phyloP scores from a whole-genome alignment of 1,140 invertebrate genomes.

The Trichomalopsis sarcophagae region DNA sequence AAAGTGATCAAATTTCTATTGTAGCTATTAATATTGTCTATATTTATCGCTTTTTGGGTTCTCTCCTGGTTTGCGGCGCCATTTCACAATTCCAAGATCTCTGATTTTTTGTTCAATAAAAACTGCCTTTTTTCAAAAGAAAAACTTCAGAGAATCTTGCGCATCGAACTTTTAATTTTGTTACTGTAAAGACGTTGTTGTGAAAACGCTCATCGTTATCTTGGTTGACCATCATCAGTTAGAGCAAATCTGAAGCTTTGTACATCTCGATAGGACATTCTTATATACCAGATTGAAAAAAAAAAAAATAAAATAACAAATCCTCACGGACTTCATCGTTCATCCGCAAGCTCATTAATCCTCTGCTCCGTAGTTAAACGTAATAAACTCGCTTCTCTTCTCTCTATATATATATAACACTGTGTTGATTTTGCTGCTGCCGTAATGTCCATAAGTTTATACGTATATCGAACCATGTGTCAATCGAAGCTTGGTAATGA shows the following conservation, averaged over 20 bases:
- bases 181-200: conserved; percentile 35
- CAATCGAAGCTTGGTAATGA: conserved; percentile 30
- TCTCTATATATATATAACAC: conserved; percentile 4
- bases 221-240: conserved; percentile 33
- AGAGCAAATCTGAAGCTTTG: background rate
- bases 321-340: background rate
- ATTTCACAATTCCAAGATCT: background rate
- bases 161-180: conserved; percentile 1
- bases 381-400: conserved; percentile 18
- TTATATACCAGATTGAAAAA: background rate
- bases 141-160: conserved; percentile 22
- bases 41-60: background rate
- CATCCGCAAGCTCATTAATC: background rate
- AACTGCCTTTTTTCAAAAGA: background rate
- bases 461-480: background rate
- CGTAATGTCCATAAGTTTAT: background rate
- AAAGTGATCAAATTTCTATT: background rate
- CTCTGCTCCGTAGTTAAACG: conserved; percentile 10
- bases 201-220: background rate
- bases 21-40: background rate
- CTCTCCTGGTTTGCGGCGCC: background rate
- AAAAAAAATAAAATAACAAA: background rate
- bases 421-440: conserved; percentile 25
- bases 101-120: background rate
- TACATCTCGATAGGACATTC: conserved; percentile 18